These are phyloP conservation scores for Calameuta pallipes DNA, from an alignment of 2,888 invertebrate species.

Conservation along the genomic window DNA sequence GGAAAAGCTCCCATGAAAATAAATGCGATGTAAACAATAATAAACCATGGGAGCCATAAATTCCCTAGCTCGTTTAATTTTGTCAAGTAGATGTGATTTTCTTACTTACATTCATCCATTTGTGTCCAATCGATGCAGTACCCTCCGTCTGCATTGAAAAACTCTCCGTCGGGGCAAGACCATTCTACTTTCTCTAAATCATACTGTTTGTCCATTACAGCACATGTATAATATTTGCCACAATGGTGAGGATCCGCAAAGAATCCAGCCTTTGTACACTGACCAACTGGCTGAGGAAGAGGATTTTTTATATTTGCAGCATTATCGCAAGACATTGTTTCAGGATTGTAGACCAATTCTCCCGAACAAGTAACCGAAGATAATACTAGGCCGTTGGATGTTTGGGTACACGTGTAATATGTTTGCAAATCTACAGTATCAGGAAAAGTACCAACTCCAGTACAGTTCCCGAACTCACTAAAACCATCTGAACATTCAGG, in stretches of 20 bases:
- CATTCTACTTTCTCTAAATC: slow-evolving; percentile 16
- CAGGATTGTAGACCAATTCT: neutral
- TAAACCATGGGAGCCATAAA: neutral
- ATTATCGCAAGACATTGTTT: slow-evolving; percentile 25
- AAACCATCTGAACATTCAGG: slow-evolving; percentile 47
- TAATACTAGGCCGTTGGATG: slow-evolving; percentile 2
- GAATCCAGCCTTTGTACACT: slow-evolving; percentile 26
- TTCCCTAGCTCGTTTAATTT: too few relatives aligned
- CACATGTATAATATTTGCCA: slow-evolving; percentile 28
- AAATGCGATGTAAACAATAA: neutral
- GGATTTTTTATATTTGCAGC: neutral
- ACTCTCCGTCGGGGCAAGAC: slow-evolving; percentile 26
- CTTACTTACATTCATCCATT: slow-evolving; percentile 8
- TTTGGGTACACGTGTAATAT: slow-evolving; percentile 41
- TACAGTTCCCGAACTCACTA: slow-evolving; percentile 29
- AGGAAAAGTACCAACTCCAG: slow-evolving; percentile 39
- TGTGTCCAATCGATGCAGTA: slow-evolving; percentile 14
- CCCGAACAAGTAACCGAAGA: neutral
- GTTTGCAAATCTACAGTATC: slow-evolving; percentile 36
- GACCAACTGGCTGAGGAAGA: slow-evolving; percentile 2
- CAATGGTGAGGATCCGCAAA: slow-evolving; percentile 28
- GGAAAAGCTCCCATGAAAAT: neutral
- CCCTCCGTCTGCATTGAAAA: slow-evolving; percentile 26
- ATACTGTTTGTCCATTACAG: neutral
- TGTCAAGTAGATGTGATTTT: too few relatives aligned